Evolutionary conservation across 1,140 invertebrate genomes (phyloP).

Genomic region (Platorchestia sp.): DNA sequence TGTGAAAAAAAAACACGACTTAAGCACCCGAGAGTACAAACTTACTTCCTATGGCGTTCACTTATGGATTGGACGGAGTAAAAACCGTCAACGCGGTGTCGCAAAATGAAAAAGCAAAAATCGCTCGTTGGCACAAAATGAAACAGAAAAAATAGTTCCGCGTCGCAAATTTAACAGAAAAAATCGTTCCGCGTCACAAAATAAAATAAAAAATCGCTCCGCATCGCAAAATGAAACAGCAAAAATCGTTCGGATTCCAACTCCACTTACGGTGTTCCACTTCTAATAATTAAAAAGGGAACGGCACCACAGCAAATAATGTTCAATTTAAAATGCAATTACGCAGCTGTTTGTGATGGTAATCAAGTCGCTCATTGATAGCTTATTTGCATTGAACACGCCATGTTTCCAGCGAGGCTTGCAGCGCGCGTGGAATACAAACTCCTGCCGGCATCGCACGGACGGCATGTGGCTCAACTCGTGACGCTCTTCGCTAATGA

Average conservation of each 20-base stretch:
- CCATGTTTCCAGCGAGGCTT: slow-evolving; percentile 11
- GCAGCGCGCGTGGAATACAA: not conserved
- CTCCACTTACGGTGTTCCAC: not conserved
- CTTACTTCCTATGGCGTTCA: not conserved
- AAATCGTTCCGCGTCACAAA: not conserved
- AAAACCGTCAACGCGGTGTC: not conserved
- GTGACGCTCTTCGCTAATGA: too few relatives aligned
- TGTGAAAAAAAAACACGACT: not conserved
- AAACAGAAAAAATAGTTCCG: too few relatives aligned
- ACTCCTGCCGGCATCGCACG: not conserved
- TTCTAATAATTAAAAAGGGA: slow-evolving; percentile 22
- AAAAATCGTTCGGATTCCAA: not conserved
- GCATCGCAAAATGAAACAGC: not conserved
- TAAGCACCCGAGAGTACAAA: not conserved
- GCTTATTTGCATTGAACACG: slow-evolving; percentile 36
- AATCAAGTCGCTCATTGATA: slow-evolving; percentile 44
- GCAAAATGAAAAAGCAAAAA: too few relatives aligned
- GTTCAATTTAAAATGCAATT: slow-evolving; percentile 50
- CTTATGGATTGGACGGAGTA: not conserved
- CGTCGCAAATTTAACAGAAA: not conserved
- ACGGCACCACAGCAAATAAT: slow-evolving; percentile 4
- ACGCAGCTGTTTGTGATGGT: slow-evolving; percentile 45
- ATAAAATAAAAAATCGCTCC: not conserved
- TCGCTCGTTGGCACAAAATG: too few relatives aligned
- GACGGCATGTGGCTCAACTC: not conserved